These are phyloP conservation scores for Lophura nycthemera DNA, from an alignment of 2,113 vertebrate genomes.

Conservation along the genomic window DNA sequence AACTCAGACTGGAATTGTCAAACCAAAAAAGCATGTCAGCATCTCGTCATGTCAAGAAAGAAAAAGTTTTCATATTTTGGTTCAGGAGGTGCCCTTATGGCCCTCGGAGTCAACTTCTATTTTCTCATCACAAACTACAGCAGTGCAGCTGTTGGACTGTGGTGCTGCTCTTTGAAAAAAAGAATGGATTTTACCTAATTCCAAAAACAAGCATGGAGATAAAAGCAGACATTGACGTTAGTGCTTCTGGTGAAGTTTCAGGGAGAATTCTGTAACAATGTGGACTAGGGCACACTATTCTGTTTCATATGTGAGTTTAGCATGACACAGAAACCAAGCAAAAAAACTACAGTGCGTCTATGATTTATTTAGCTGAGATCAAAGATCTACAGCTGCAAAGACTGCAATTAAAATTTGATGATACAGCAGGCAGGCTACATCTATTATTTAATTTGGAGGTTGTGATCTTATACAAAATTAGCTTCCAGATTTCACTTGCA, in stretches of 20 bases:
- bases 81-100: neutral
- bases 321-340: conserved; percentile 31
- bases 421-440: conserved; percentile 63
- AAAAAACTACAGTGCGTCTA: conserved; percentile 34
- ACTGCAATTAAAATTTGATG: conserved; percentile 75
- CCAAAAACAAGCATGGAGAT: neutral
- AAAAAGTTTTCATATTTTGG: neutral
- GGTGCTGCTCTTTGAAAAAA: neutral
- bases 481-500: conserved; percentile 47
- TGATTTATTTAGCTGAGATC: conserved; percentile 74
- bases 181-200: neutral
- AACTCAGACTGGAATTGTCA: neutral
- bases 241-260: neutral
- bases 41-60: neutral
- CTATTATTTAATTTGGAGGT: conserved; percentile 72
- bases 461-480: conserved; percentile 68
- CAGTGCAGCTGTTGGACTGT: accelerated
- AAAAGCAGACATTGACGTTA: neutral
- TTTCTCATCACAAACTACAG: neutral
- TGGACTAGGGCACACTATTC: conserved; percentile 5
- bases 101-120: neutral
- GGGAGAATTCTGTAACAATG: conserved; percentile 16
- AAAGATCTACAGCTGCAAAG: conserved; percentile 66
- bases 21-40: neutral
- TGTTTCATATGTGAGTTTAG: conserved; percentile 56